Evolutionary conservation across 2,113 vertebrate genomes (phyloP).

Genomic region (Trinectes maculatus): DNA sequence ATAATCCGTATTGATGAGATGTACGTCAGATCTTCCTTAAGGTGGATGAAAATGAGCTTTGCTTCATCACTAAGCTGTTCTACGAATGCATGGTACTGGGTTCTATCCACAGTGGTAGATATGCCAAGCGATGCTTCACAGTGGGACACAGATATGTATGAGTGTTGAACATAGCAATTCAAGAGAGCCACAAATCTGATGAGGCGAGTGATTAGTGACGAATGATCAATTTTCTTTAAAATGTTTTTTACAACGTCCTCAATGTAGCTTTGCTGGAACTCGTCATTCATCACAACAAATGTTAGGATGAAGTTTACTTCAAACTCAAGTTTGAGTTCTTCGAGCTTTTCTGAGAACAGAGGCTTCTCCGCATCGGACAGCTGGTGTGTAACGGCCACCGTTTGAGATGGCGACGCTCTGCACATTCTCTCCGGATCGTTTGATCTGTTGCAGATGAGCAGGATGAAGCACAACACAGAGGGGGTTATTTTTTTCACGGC

Average conservation of each 20-base stretch:
- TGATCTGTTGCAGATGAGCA: slow-evolving; percentile 78
- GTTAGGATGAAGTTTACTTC: slow-evolving; percentile 76
- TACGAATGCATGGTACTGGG: slow-evolving; percentile 66
- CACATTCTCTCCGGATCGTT: slow-evolving; percentile 71
- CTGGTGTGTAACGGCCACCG: slow-evolving; percentile 77
- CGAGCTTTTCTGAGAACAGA: slow-evolving; percentile 61
- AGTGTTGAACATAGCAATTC: slow-evolving; percentile 74
- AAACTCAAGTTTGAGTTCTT: slow-evolving; percentile 23
- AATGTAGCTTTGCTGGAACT: slow-evolving; percentile 61
- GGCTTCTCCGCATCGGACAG: slow-evolving; percentile 65
- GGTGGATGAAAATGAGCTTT: slow-evolving; percentile 77
- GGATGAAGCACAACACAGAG: slow-evolving; percentile 73
- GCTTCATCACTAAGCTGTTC: slow-evolving; percentile 70
- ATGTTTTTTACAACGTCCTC: slow-evolving; percentile 69
- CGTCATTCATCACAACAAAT: slow-evolving; percentile 80
- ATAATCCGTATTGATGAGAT: slow-evolving; percentile 75
- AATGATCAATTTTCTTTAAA: slow-evolving; percentile 63
- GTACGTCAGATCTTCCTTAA: slow-evolving; percentile 63
- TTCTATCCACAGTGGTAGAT: neutral
- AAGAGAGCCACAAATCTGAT: slow-evolving; percentile 78
- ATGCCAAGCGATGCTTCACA: slow-evolving; percentile 78
- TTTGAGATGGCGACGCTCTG: slow-evolving; percentile 54
- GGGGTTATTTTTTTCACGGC: slow-evolving; percentile 52
- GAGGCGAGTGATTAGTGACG: slow-evolving; percentile 51
- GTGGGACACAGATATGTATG: slow-evolving; percentile 77